Percentiles rank a stretch among this genome's conserved stretches.
Evolutionary conservation across 2,888 invertebrate species (phyloP).

Genomic region (Chironomus tentans): DNA sequence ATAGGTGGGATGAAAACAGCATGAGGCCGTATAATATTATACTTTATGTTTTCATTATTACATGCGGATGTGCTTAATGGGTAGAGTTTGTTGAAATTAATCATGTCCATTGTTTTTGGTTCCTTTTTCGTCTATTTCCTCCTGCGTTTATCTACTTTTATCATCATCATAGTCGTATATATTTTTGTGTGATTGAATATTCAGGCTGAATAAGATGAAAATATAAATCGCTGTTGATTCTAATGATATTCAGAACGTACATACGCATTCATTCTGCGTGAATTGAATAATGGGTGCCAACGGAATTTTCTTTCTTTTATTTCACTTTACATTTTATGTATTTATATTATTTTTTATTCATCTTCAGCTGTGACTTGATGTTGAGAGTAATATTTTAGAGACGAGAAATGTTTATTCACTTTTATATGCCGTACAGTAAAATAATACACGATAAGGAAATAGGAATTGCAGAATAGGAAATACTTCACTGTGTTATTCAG

Average conservation of each 20-base stretch:
- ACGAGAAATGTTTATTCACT: too few species aligned
- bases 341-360: not conserved
- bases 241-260: not conserved
- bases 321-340: not conserved
- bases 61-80: not conserved
- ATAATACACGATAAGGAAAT: not conserved
- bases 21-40: too few species aligned
- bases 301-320: not conserved
- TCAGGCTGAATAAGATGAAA: not conserved
- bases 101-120: not conserved
- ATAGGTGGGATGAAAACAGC: not conserved
- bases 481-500: not conserved
- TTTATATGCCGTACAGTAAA: not conserved
- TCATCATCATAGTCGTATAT: too few species aligned
- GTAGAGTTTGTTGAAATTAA: not conserved
- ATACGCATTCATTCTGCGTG: not conserved
- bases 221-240: not conserved
- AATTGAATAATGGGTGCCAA: slow-evolving; percentile 8
- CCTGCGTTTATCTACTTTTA: too few species aligned
- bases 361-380: not conserved
- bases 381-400: too few species aligned
- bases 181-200: not conserved
- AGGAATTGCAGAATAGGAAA: not conserved
- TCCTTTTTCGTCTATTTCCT: not conserved
- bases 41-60: too few species aligned